Conservation (phyloP, 1,140 invertebrate species). For the Cataglyphis hispanica region DNA sequence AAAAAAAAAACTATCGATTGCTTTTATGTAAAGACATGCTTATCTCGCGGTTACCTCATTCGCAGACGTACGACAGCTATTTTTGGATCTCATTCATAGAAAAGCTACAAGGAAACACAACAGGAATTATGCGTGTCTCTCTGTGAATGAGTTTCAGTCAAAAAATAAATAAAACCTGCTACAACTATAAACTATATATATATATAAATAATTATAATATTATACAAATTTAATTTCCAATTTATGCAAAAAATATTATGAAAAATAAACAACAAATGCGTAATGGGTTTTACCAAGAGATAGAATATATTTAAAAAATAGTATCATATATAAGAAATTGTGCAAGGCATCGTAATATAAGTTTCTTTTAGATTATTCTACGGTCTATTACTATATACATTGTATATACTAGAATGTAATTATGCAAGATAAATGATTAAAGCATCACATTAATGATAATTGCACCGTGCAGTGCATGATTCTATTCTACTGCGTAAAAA, state of each 20-base stretch:
- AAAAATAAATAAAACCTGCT: constrained; percentile 19
- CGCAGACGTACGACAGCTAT: constrained; percentile 45
- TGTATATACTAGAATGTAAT: too few relatives aligned
- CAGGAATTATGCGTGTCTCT: neutral
- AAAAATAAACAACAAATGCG: neutral
- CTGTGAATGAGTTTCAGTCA: neutral
- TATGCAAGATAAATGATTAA: neutral
- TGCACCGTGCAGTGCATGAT: neutral
- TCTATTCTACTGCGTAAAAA: neutral
- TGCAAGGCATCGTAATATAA: neutral
- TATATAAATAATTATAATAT: neutral
- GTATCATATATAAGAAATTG: neutral
- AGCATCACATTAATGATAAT: neutral
- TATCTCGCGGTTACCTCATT: constrained; percentile 43
- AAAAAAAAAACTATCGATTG: constrained; percentile 5
- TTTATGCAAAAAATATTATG: neutral
- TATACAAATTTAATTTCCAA: neutral
- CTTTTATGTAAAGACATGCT: constrained; percentile 8
- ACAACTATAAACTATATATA: too few relatives aligned
- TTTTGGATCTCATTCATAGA: constrained; percentile 65
- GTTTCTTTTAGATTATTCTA: neutral
- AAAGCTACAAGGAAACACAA: constrained; percentile 35
- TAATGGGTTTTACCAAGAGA: neutral
- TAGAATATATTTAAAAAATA: neutral
- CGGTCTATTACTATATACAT: neutral